Conservation (phyloP, 2,888 invertebrate genomes). For the Caenorhabditis sp. region DNA sequence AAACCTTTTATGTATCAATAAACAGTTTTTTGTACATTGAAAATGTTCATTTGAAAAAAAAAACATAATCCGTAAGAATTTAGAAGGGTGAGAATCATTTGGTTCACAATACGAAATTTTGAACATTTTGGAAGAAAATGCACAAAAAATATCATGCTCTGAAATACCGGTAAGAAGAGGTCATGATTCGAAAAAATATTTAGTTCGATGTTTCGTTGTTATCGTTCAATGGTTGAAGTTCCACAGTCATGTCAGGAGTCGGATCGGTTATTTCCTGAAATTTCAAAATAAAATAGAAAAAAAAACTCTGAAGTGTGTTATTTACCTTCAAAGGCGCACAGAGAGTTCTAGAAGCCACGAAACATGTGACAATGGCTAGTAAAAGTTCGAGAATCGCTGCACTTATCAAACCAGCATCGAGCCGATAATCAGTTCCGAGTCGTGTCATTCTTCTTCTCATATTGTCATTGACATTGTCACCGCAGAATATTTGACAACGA, state of each 20-base stretch:
- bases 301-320: constrained; percentile 2
- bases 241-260: constrained; percentile 18
- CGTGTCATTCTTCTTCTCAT: constrained; percentile 62
- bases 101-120: neutral
- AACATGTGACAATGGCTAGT: constrained; percentile 50
- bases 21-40: neutral
- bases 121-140: neutral
- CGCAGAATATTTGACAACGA: constrained; percentile 65
- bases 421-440: constrained; percentile 64
- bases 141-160: neutral
- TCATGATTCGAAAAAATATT: neutral
- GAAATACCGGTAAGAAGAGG: neutral
- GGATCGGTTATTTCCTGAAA: constrained; percentile 32
- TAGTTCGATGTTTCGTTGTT: constrained; percentile 25
- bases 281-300: too few species aligned
- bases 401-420: constrained; percentile 63
- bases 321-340: constrained; percentile 44
- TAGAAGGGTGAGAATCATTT: neutral
- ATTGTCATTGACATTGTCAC: constrained; percentile 58
- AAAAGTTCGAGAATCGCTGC: constrained; percentile 56
- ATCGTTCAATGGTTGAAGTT: constrained; percentile 36
- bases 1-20: neutral
- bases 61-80: neutral
- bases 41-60: neutral
- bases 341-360: constrained; percentile 48